phyloP scores from a whole-genome alignment of 1,140 invertebrate species.

The Brachionus koreanus region DNA sequence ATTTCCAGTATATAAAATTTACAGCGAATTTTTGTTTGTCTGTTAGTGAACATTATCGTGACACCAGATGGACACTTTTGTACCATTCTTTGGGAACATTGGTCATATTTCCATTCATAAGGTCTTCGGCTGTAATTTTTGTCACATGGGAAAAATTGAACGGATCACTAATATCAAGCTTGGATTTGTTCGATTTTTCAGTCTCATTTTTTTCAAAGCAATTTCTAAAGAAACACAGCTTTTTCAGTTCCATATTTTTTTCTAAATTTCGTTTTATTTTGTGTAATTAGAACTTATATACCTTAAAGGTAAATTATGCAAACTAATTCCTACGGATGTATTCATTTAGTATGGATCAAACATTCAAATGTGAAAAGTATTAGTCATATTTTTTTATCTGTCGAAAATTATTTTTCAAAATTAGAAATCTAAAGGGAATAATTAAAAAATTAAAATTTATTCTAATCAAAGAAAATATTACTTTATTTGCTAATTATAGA shows the following conservation, averaged over 20 bases:
- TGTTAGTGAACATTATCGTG: neutral
- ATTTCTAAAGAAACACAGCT: conserved; percentile 1
- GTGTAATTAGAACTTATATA: neutral
- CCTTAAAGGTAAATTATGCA: neutral
- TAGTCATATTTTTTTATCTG: too few relatives aligned
- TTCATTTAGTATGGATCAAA: too few relatives aligned
- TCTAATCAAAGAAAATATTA: too few relatives aligned
- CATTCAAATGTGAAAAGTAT: too few relatives aligned
- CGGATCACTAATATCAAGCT: neutral
- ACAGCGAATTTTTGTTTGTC: too few relatives aligned
- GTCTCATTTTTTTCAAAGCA: neutral
- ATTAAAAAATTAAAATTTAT: too few relatives aligned
- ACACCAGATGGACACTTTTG: neutral
- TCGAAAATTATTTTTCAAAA: too few relatives aligned
- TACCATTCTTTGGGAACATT: conserved; percentile 29
- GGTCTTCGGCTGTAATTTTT: conserved; percentile 7
- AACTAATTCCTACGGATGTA: neutral
- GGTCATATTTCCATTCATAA: neutral
- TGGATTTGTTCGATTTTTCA: neutral
- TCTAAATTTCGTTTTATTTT: neutral
- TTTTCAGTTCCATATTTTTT: conserved; percentile 24
- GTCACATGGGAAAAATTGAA: neutral
- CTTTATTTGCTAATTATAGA: too few relatives aligned
- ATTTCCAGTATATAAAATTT: too few relatives aligned
- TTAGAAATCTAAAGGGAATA: too few relatives aligned